Evolutionary conservation across 2,888 invertebrate species (phyloP).

Genomic region (Sussaba pulchella): DNA sequence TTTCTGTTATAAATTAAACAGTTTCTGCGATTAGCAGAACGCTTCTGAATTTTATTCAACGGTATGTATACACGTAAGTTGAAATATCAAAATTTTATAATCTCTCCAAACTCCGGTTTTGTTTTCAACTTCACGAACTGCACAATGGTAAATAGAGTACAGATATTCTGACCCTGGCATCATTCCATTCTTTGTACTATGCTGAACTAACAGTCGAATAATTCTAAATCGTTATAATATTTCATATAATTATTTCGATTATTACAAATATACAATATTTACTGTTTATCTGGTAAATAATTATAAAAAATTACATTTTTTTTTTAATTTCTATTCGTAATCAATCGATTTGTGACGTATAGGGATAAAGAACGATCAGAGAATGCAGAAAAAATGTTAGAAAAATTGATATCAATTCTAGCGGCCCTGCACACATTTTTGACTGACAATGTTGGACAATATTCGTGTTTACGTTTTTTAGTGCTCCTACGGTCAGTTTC

Average conservation of each 20-base stretch:
- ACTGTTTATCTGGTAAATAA: neutral
- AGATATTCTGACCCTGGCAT: conserved; percentile 31
- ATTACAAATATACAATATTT: conserved; percentile 18
- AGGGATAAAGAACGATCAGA: neutral
- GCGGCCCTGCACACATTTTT: neutral
- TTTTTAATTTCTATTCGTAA: neutral
- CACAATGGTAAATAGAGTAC: conserved; percentile 28
- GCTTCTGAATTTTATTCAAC: conserved; percentile 2
- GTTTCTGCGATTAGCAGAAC: conserved; percentile 18
- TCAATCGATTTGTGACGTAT: no score
- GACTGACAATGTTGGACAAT: neutral
- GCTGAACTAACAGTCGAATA: conserved; percentile 40
- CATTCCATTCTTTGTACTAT: conserved; percentile 63
- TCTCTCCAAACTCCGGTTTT: neutral
- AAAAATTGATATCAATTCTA: conserved; percentile 6
- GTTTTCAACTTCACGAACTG: neutral
- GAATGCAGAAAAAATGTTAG: neutral
- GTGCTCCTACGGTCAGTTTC: conserved; percentile 19
- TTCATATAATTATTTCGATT: conserved; percentile 28
- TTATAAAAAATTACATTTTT: conserved; percentile 15
- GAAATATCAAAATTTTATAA: conserved; percentile 16
- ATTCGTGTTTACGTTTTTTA: conserved; percentile 6
- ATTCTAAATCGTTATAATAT: conserved; percentile 32
- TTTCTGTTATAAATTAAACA: conserved; percentile 12
- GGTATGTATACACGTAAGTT: conserved; percentile 21